Percentiles rank a stretch among this genome's conserved stretches.
phyloP scores from a whole-genome alignment of 2,888 invertebrate genomes.

The Chromoteleia sp. region DNA sequence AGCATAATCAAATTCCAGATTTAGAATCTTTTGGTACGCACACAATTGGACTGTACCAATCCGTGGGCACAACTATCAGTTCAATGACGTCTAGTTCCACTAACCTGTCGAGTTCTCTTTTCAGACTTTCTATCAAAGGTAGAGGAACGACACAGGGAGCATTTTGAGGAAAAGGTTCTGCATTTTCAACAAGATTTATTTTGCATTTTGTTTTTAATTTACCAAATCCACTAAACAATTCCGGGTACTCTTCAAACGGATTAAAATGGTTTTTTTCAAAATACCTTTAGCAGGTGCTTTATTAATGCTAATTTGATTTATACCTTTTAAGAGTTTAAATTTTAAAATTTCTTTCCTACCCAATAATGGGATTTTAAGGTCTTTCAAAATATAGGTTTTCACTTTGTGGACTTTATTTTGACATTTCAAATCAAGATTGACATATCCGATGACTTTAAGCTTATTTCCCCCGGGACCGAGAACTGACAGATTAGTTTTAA shows the following conservation, averaged over 20 bases:
- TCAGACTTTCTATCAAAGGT: slow-evolving; percentile 75
- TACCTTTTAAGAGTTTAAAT: slow-evolving; percentile 27
- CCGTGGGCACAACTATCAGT: slow-evolving; percentile 74
- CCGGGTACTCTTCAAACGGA: neutral
- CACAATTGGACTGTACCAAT: slow-evolving; percentile 17
- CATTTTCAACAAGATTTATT: slow-evolving; percentile 12
- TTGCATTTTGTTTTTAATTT: slow-evolving; percentile 71
- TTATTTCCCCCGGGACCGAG: slow-evolving; percentile 67
- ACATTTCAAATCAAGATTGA: slow-evolving; percentile 35
- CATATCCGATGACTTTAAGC: slow-evolving; percentile 51
- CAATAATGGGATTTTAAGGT: slow-evolving; percentile 60
- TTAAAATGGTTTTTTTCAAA: neutral
- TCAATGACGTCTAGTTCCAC: slow-evolving; percentile 72
- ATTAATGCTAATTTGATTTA: slow-evolving; percentile 1
- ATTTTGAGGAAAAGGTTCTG: slow-evolving; percentile 14
- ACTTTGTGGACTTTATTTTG: slow-evolving; percentile 14
- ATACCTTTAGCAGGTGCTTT: neutral
- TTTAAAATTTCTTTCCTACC: slow-evolving; percentile 62
- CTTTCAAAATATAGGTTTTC: slow-evolving; percentile 52
- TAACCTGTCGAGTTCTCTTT: slow-evolving; percentile 76
- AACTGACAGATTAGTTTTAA: neutral
- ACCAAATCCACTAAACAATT: slow-evolving; percentile 65
- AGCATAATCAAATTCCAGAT: slow-evolving; percentile 72
- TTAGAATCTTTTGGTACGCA: slow-evolving; percentile 57
- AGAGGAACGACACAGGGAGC: slow-evolving; percentile 73